These are phyloP conservation scores for Drosophila glabriapex DNA, from an alignment of 2,888 invertebrate genomes.

Conservation along the genomic window DNA sequence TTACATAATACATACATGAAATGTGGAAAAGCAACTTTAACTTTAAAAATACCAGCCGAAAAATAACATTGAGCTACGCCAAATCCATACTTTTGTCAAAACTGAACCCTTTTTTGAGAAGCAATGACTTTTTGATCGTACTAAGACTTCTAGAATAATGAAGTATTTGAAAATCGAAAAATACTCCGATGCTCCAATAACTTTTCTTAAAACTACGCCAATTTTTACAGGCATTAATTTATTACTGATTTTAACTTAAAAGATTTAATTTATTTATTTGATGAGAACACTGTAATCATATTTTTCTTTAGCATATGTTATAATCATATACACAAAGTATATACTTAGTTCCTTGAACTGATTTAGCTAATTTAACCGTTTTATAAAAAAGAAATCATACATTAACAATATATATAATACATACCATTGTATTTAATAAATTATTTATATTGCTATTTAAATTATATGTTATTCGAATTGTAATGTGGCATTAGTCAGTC, in stretches of 20 bases:
- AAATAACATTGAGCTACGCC: too few relatives aligned
- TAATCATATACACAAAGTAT: not conserved
- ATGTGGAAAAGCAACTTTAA: too few relatives aligned
- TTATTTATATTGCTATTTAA: not conserved
- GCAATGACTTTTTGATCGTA: not conserved
- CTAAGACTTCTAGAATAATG: not conserved
- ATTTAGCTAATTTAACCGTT: not conserved
- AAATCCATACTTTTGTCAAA: not conserved
- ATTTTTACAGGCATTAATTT: not conserved
- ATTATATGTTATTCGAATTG: not conserved
- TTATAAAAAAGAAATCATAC: not conserved
- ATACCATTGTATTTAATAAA: not conserved
- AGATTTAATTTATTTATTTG: not conserved
- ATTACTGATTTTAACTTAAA: not conserved
- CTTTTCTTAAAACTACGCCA: not conserved
- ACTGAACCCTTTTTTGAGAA: too few relatives aligned
- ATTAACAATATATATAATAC: not conserved
- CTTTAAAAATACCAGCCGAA: too few relatives aligned
- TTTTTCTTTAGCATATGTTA: not conserved
- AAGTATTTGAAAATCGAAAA: not conserved
- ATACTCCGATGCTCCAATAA: not conserved
- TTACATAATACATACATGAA: not conserved
- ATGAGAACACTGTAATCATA: not conserved
- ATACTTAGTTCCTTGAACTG: not conserved
- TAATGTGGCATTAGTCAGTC: constrained; percentile 20